Evolutionary conservation across 2,888 invertebrate species (phyloP), one percentile per base, ranked within the genome.

Genomic region (Mechanitis messenoides): DNA sequence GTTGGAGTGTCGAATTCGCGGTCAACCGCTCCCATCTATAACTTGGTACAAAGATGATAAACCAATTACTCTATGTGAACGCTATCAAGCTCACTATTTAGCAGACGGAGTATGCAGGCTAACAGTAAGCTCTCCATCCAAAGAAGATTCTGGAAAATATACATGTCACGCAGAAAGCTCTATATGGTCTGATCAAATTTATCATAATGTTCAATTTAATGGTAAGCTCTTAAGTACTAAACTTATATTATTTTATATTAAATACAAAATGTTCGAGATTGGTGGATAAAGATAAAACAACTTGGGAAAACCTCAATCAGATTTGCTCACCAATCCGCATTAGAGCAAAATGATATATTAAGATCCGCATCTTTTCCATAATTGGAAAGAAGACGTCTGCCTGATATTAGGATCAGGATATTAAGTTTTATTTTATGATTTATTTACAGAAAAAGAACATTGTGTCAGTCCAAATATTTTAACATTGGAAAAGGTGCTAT

Each of bases 1-100:
- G 33, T 84, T 96, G 68, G 96, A 96, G 82, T 96, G 96, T 75
- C 92, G 94, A 58, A 93, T 96, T 55, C 92, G 94, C 62, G 95
- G 94, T 33, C 92, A 94, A 71, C 95, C 95, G 12, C 85, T 92
- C 3, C 95, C 96, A 0, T 91, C 88, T 0, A 92, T 96, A 63
- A 92, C 92, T 45, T 97, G 96, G 96, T 81, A 93, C 67, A 96
- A 95, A 78, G 93, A 95, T 70, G 93, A 92, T 47, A 87, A 87
- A 56, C 83, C 91, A 11, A 80, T 95, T 11, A 74, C 73, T 11
- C 77, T 79, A 1, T 91, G 90, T 20, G 92, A 92, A 2, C 92
- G 94, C 67, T 93, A 92, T 78, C 88, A 92, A 66, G 92, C 93
- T 56, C 91, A 91, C 65, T 93, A 94, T 76, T 87, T 93, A 56